phyloP scores from a whole-genome alignment of 2,797 vertebrate species.

The Jordanella pulchra region DNA sequence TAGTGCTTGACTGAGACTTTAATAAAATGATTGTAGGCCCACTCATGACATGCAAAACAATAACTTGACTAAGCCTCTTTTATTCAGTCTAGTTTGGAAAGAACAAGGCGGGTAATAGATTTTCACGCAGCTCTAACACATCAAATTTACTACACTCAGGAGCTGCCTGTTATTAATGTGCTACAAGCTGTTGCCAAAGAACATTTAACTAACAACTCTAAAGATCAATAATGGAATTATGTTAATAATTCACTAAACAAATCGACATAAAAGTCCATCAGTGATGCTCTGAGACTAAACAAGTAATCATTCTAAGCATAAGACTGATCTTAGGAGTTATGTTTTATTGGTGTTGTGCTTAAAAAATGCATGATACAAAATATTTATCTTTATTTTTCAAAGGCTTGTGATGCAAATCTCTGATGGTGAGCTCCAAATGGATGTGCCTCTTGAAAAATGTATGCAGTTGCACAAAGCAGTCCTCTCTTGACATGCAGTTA shows the following conservation, averaged over 20 bases:
- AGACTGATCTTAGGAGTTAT: conserved; percentile 57
- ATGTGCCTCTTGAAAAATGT: conserved; percentile 81
- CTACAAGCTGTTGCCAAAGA: conserved; percentile 44
- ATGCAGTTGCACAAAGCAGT: conserved; percentile 74
- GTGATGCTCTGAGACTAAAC: conserved; percentile 62
- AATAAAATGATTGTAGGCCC: not conserved
- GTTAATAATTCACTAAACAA: conserved; percentile 84
- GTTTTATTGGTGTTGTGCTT: conserved; percentile 66
- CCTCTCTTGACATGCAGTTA: conserved; percentile 71
- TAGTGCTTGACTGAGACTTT: no score
- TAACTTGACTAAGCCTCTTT: not conserved
- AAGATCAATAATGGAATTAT: conserved; percentile 77
- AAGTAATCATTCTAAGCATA: conserved; percentile 55
- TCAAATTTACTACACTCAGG: conserved; percentile 8
- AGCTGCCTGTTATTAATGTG: conserved; percentile 59
- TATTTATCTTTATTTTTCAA: conserved; percentile 79
- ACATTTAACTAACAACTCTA: conserved; percentile 67
- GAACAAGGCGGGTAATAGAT: conserved; percentile 9
- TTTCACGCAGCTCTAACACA: conserved; percentile 9
- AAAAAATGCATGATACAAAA: conserved; percentile 82
- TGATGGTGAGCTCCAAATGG: conserved; percentile 78
- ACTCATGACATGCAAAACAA: not conserved
- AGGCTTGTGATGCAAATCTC: conserved; percentile 76
- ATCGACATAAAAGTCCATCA: conserved; percentile 84
- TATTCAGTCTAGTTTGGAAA: not conserved